Evolutionary conservation across 2,888 invertebrate species (phyloP), one percentile per base, ranked within the genome.

Genomic region (Exephanes ischioxanthus): DNA sequence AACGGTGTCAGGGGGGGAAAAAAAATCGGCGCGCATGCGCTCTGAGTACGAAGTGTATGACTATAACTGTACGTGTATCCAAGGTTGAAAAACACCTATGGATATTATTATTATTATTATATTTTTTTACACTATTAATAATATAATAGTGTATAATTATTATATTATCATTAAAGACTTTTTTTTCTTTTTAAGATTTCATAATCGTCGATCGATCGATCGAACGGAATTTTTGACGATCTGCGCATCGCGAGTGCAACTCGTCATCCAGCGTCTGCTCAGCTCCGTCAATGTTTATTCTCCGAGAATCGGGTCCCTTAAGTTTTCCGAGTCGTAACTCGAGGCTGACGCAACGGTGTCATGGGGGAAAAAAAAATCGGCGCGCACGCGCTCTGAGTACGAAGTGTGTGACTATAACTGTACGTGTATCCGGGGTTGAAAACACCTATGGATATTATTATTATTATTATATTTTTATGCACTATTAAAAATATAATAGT

Each of bases 51-150:
- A 22, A 22, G 58, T 58, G 22, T 61, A 6, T 4, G n/a, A 3
- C 11, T 16, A 26, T 30, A 30, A 14, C 3, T 61, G 30, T 30
- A 6, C 16, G 33, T 30, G 16, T 33, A 7, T 30, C 3, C 61
- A 33, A 41, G n/a, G 22, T 26, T 58, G n/a, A 71, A 79, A 79
- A 71, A 33, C 71, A 79, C 79, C 79, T 79, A 63, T 16, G 6
- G 33, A 33, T 33, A 5, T 33, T 5, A 33, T 33, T 33, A 30
- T 30, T 5, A 33, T 33, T 33, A 6, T 33, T 33, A 33, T 33
- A 33, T 30, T 30, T 30, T 30, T 4, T 3, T 30, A 4, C 30
- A 30, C 3, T 30, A 30, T n/a, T n/a, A n/a, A n/a, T n/a, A n/a
- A n/a, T n/a, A n/a, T n/a, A n/a, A n/a, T n/a, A n/a, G n/a, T n/a